These are phyloP conservation scores for Cettia cetti DNA, from an alignment of 2,113 vertebrate species.

Conservation along the genomic window DNA sequence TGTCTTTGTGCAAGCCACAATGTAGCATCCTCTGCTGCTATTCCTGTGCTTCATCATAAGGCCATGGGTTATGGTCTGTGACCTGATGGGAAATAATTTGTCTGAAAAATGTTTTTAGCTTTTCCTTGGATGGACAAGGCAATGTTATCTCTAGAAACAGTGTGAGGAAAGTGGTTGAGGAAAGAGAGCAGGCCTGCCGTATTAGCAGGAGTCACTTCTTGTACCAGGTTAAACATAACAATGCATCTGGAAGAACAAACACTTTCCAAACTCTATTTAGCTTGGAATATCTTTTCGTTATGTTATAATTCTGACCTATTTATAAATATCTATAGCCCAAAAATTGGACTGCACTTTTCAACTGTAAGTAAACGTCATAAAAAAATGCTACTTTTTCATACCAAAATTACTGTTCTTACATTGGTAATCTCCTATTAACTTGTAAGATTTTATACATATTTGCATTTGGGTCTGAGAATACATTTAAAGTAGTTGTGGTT, in stretches of 20 bases:
- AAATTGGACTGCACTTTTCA: not conserved
- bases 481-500: not conserved
- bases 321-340: not conserved
- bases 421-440: not conserved
- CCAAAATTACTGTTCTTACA: not conserved
- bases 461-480: not conserved
- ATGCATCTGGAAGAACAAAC: not conserved
- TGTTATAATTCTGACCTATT: not conserved
- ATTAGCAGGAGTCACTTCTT: not conserved
- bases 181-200: not conserved
- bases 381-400: not conserved
- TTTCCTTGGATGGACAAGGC: not conserved
- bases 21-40: not conserved
- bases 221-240: not conserved
- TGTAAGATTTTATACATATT: not conserved
- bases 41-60: not conserved
- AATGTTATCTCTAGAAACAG: not conserved
- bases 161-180: not conserved
- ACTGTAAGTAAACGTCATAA: not conserved
- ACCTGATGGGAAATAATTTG: not conserved
- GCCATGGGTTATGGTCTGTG: not conserved
- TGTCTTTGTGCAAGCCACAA: not conserved
- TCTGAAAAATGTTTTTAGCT: not conserved
- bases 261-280: not conserved
- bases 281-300: not conserved